Percentiles rank a stretch among this genome's conserved stretches.
phyloP scores from a whole-genome alignment of 2,113 vertebrate genomes.

The Lucifuga dentata region DNA sequence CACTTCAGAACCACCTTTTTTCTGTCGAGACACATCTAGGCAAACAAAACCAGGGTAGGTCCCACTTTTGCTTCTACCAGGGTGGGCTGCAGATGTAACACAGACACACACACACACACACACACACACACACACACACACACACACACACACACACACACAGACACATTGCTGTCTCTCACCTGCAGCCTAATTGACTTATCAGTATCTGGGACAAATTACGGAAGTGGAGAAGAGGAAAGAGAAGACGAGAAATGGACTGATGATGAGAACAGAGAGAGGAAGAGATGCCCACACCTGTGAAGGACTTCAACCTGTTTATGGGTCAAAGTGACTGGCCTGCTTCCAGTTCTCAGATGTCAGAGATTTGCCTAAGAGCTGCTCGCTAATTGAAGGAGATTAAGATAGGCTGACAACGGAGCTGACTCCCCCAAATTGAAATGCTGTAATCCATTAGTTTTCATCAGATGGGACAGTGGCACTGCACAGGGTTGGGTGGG shows the following conservation, averaged over 20 bases:
- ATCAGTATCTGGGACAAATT: conserved; percentile 82
- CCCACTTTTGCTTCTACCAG: conserved; percentile 47
- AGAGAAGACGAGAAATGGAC: conserved; percentile 44
- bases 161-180: conserved; percentile 35
- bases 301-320: conserved; percentile 76
- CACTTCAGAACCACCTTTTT: conserved; percentile 49
- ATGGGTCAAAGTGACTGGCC: conserved; percentile 71
- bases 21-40: conserved; percentile 37
- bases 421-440: conserved; percentile 75
- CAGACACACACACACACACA: conserved; percentile 22
- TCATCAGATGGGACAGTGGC: conserved; percentile 76
- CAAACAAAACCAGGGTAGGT: conserved; percentile 29
- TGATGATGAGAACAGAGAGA: conserved; percentile 42
- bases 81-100: conserved; percentile 69
- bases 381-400: conserved; percentile 81
- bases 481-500: conserved; percentile 23
- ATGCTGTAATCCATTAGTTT: conserved; percentile 82
- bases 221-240: conserved; percentile 72
- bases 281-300: conserved; percentile 28
- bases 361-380: conserved; percentile 83
- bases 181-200: conserved; percentile 76
- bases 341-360: conserved; percentile 78
- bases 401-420: conserved; percentile 80
- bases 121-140: conserved; percentile 22
- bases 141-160: conserved; percentile 15